These are phyloP conservation scores for Hyposoter dolosus DNA, from an alignment of 2,888 invertebrate genomes.

Conservation along the genomic window DNA sequence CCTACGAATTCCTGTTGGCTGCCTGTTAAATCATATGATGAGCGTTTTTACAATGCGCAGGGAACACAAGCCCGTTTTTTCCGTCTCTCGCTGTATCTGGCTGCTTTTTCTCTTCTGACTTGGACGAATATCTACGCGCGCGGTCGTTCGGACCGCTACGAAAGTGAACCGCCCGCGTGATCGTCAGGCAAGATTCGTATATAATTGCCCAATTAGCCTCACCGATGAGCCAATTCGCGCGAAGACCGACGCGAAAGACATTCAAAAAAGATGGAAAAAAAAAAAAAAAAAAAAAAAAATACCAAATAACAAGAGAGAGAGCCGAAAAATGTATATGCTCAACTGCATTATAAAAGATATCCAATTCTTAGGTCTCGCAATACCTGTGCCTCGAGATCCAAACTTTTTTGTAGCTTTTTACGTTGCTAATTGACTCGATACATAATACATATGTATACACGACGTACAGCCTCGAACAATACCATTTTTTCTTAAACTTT, in stretches of 20 bases:
- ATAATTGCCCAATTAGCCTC: slow-evolving; percentile 76
- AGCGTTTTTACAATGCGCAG: slow-evolving; percentile 7
- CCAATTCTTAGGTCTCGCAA: slow-evolving; percentile 22
- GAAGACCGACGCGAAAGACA: slow-evolving; percentile 63
- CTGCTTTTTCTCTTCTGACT: slow-evolving; percentile 1
- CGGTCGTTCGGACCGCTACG: slow-evolving; percentile 37
- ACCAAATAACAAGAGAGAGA: slow-evolving; percentile 17
- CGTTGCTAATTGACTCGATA: slow-evolving; percentile 60
- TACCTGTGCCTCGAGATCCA: neutral
- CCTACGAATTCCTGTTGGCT: slow-evolving; percentile 34
- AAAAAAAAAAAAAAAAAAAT: neutral
- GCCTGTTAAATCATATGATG: slow-evolving; percentile 24
- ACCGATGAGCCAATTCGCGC: slow-evolving; percentile 72
- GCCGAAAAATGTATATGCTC: slow-evolving; percentile 46
- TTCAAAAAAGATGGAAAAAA: neutral
- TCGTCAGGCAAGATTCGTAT: slow-evolving; percentile 63
- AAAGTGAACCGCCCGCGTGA: slow-evolving; percentile 52
- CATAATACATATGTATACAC: slow-evolving; percentile 6
- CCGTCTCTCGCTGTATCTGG: neutral
- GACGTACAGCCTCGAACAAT: slow-evolving; percentile 11
- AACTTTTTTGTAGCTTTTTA: slow-evolving; percentile 56
- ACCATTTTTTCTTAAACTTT: neutral
- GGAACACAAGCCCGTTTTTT: neutral
- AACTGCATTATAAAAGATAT: slow-evolving; percentile 46
- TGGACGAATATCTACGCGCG: slow-evolving; percentile 50